Percentiles rank a stretch among this genome's conserved stretches.
Evolutionary conservation across 37 sponge, comb jelly and placozoan species (phyloP).

Genomic region (Halisarca cf. caerulea): DNA sequence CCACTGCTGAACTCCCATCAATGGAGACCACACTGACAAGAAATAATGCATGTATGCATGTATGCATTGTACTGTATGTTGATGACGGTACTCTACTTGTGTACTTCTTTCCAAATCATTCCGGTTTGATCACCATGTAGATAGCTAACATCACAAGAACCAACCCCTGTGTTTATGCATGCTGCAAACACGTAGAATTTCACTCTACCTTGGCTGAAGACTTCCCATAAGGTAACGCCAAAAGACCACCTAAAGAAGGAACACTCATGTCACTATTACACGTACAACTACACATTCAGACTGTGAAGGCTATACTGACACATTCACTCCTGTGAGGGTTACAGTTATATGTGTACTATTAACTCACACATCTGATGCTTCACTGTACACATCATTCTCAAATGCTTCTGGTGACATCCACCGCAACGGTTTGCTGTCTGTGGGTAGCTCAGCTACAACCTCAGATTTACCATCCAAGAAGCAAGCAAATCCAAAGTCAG

Average conservation of each 20-base stretch:
- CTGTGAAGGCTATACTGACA: no score
- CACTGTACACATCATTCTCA: slow-evolving; percentile 19
- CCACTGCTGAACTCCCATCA: no score
- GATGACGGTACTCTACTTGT: no score
- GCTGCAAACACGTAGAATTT: not conserved
- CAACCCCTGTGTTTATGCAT: no score
- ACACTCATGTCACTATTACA: no score
- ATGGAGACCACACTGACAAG: no score
- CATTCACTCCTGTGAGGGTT: not conserved
- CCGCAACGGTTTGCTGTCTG: slow-evolving; percentile 11
- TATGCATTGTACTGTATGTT: not conserved
- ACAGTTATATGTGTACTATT: no score
- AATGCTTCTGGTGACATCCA: slow-evolving; percentile 30
- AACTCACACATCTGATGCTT: slow-evolving; percentile 27
- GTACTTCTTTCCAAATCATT: no score
- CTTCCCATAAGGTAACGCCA: slow-evolving; percentile 13
- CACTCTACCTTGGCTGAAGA: slow-evolving; percentile 9
- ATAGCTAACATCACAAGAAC: no score
- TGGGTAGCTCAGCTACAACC: not conserved
- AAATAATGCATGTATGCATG: no score
- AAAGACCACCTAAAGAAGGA: not conserved
- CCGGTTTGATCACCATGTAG: no score
- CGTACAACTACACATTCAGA: no score
- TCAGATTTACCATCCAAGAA: not conserved
- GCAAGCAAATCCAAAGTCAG: slow-evolving; percentile 27